These are phyloP conservation scores for Archaeoteleia sp. DNA, from an alignment of 2,888 invertebrate species.

Conservation along the genomic window DNA sequence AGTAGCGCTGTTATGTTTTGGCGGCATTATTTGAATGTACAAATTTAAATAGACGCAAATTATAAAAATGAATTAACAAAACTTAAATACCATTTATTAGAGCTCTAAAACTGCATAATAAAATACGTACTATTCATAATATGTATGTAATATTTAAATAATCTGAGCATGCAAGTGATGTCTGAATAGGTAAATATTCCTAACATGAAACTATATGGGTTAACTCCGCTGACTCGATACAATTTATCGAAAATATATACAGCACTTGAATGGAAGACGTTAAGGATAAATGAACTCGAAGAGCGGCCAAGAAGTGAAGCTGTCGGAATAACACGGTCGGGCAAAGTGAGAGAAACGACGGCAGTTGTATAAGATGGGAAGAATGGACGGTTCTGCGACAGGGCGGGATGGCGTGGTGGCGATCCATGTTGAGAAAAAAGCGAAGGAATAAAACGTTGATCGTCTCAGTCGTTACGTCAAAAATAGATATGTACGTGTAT, in stretches of 20 bases:
- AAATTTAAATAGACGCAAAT: too few species aligned
- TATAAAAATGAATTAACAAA: too few species aligned
- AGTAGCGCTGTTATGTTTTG: too few species aligned
- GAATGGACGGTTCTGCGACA: constrained; percentile 15
- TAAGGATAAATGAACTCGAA: constrained; percentile 40
- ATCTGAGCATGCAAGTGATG: too few species aligned
- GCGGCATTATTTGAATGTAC: too few species aligned
- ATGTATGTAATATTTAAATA: too few species aligned
- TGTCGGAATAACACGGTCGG: constrained; percentile 17
- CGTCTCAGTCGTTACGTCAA: constrained; percentile 14
- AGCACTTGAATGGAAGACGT: constrained; percentile 25
- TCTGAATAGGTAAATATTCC: too few species aligned
- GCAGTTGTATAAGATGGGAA: constrained; percentile 11
- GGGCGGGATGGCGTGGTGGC: too few species aligned
- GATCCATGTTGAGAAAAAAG: constrained; percentile 10
- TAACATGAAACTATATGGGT: too few species aligned
- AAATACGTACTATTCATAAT: too few species aligned
- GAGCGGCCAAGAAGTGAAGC: constrained; percentile 20
- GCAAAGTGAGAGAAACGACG: constrained; percentile 14
- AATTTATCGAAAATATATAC: constrained; percentile 25
- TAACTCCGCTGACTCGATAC: constrained; percentile 12
- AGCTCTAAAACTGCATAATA: too few species aligned
- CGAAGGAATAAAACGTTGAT: constrained; percentile 20
- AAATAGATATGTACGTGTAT: constrained; percentile 14
- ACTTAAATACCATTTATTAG: too few species aligned